Evolutionary conservation across 2,797 vertebrate genomes (phyloP).

Genomic region (Megalops cyprinoides): DNA sequence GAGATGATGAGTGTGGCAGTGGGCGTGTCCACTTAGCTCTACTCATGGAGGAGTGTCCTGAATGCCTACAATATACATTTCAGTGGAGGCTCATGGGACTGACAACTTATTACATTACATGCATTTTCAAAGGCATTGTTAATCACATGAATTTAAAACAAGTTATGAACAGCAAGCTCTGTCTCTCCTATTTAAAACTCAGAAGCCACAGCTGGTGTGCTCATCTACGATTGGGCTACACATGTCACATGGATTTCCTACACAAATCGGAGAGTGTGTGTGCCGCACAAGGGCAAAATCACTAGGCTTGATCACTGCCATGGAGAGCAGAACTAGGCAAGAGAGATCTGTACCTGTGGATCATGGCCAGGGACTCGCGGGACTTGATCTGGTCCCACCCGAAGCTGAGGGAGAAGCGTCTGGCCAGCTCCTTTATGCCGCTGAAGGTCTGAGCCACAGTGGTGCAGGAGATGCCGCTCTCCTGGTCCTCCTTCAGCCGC

Average conservation of each 20-base stretch:
- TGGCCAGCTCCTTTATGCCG: slow-evolving; percentile 89
- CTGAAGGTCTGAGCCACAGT: slow-evolving; percentile 80
- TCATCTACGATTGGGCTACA: not conserved
- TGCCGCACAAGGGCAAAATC: not conserved
- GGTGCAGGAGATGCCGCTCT: slow-evolving; percentile 59
- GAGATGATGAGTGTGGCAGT: not conserved
- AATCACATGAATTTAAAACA: too few species aligned
- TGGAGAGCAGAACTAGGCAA: not conserved
- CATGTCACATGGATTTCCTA: not conserved
- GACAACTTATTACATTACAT: too few species aligned
- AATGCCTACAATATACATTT: too few species aligned
- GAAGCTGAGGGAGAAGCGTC: slow-evolving; percentile 88
- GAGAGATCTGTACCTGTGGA: slow-evolving; percentile 84
- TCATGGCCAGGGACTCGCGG: slow-evolving; percentile 86
- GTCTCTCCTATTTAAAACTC: too few species aligned
- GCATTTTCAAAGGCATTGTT: too few species aligned
- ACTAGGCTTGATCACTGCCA: not conserved
- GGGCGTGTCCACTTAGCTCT: too few species aligned
- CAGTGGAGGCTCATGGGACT: not conserved
- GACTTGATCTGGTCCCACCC: slow-evolving; percentile 86
- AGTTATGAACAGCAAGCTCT: too few species aligned
- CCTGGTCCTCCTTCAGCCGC: slow-evolving; percentile 75
- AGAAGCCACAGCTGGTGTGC: not conserved
- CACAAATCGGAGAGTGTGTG: not conserved
- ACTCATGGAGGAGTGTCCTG: too few species aligned